Evolutionary conservation across 92 coral and sea anemone species (phyloP).

Genomic region (Paramuricea clavata): DNA sequence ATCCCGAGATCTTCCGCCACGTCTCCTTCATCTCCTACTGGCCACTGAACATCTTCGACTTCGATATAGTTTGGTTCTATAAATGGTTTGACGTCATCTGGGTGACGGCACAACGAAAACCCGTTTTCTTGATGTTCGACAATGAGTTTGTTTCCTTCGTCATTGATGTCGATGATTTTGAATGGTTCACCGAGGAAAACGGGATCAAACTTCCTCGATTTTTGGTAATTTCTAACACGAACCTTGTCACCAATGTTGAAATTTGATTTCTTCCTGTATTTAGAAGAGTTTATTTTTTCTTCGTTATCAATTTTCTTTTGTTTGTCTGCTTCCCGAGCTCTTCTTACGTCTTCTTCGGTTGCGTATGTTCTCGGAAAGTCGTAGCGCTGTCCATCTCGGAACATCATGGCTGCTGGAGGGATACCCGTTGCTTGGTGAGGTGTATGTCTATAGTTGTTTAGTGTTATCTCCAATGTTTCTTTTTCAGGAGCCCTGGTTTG

Average conservation of each 20-base stretch:
- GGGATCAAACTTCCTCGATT: conserved; percentile 17
- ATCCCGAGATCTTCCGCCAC: neutral
- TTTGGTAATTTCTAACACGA: neutral
- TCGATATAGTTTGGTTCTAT: neutral
- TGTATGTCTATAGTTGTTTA: neutral
- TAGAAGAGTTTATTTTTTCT: neutral
- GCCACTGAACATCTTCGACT: neutral
- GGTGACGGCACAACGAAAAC: neutral
- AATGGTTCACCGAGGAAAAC: neutral
- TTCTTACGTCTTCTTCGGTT: conserved; percentile 9
- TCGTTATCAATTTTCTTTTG: neutral
- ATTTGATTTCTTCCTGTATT: neutral
- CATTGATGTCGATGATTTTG: conserved; percentile 16
- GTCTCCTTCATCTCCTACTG: neutral
- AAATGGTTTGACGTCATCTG: neutral
- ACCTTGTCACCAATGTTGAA: conserved; percentile 11
- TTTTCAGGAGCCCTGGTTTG: neutral
- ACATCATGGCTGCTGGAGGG: conserved; percentile 12
- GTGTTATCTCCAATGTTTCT: neutral
- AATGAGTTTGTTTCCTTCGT: neutral
- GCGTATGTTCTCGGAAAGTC: neutral
- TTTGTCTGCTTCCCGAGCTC: neutral
- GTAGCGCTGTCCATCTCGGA: conserved; percentile 4
- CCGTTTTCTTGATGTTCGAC: neutral
- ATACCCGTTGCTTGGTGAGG: conserved; percentile 4